Conservation (phyloP, 2,888 invertebrate species). For the Unio pictorum region DNA sequence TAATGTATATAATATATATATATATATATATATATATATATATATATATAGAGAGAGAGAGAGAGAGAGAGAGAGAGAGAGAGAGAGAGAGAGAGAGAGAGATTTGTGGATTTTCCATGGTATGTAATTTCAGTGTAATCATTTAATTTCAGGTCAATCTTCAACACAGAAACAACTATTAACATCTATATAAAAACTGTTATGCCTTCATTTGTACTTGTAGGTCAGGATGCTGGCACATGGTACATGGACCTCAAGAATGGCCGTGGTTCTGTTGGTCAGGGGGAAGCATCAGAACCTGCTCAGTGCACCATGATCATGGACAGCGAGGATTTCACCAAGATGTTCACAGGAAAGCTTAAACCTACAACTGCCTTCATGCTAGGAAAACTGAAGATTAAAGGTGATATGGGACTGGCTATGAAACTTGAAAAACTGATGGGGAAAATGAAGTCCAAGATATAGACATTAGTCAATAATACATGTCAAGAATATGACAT, state of each 20-base stretch:
- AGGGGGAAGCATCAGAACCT: constrained; percentile 79
- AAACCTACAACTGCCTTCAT: constrained; percentile 95
- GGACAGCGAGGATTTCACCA: constrained; percentile 76
- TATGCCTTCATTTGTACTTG: constrained; percentile 17
- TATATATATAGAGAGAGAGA: too few relatives aligned
- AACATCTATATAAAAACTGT: background rate
- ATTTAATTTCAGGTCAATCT: too few relatives aligned
- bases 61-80: too few relatives aligned
- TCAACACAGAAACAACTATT: too few relatives aligned
- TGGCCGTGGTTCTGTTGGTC: constrained; percentile 84
- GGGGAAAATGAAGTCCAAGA: constrained; percentile 47
- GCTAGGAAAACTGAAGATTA: constrained; percentile 95
- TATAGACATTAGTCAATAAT: constrained; percentile 6
- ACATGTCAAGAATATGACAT: too few relatives aligned
- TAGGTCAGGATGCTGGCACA: constrained; percentile 80
- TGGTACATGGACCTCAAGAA: constrained; percentile 93
- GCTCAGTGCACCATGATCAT: constrained; percentile 89
- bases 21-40: too few relatives aligned
- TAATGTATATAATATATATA: too few relatives aligned
- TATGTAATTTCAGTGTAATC: too few relatives aligned
- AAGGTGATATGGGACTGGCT: constrained; percentile 92
- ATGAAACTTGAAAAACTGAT: constrained; percentile 85
- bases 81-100: too few relatives aligned
- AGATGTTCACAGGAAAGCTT: constrained; percentile 81
- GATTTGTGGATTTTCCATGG: too few relatives aligned